These are phyloP conservation scores for Numenius arquata DNA, from an alignment of 2,113 vertebrate species.

Conservation along the genomic window DNA sequence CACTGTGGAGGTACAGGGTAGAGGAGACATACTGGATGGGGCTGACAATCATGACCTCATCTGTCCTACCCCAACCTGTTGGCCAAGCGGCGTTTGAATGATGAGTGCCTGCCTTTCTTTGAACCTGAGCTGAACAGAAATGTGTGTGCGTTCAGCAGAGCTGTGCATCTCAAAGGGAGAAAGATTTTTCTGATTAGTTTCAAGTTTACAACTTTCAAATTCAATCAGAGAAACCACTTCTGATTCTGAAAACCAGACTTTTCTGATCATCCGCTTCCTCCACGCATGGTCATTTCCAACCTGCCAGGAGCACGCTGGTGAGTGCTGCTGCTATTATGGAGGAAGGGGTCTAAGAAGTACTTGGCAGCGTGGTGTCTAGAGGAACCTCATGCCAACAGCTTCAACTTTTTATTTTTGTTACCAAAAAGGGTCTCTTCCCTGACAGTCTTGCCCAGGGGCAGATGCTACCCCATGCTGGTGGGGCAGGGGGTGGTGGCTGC, in stretches of 20 bases:
- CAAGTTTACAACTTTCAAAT: background rate
- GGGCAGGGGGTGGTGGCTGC: background rate
- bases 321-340: background rate
- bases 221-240: background rate
- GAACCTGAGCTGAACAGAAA: background rate
- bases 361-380: background rate
- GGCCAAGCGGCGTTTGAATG: background rate
- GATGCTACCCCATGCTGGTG: background rate
- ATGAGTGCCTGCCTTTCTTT: background rate
- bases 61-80: background rate
- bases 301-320: background rate
- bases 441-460: background rate
- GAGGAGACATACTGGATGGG: background rate
- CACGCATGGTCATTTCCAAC: background rate
- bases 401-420: background rate
- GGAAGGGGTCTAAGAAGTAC: background rate
- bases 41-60: background rate
- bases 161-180: background rate
- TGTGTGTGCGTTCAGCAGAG: background rate
- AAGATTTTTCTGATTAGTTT: background rate
- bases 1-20: fast-evolving
- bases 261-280: background rate
- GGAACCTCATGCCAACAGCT: background rate
- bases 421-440: background rate
- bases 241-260: background rate